phyloP scores from a whole-genome alignment of 2,888 invertebrate genomes.

The Pinctada fucata region DNA sequence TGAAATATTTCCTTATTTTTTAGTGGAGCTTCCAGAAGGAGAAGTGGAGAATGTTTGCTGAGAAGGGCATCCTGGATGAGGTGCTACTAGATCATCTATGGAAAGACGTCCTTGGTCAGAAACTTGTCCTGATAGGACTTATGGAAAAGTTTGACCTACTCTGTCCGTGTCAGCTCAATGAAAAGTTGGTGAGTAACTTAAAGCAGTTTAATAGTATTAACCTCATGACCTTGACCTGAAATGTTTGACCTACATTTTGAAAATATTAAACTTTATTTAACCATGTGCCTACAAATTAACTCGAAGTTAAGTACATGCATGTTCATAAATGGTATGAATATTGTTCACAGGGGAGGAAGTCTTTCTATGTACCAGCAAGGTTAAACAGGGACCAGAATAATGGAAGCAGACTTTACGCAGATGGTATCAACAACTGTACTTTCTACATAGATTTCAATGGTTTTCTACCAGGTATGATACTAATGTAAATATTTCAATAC shows the following conservation, averaged over 20 bases:
- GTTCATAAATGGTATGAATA: no score
- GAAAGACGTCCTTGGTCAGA: conserved; percentile 67
- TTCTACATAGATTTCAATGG: conserved; percentile 74
- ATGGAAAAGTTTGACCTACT: conserved; percentile 75
- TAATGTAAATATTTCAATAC: neutral
- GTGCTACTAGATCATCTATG: conserved; percentile 69
- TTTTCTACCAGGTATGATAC: conserved; percentile 71
- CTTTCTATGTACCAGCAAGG: conserved; percentile 70
- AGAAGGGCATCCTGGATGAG: conserved; percentile 71
- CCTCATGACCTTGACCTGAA: no score
- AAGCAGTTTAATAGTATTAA: no score
- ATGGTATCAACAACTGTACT: conserved; percentile 61
- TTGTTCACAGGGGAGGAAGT: conserved; percentile 30
- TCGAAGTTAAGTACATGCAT: no score
- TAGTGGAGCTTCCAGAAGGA: conserved; percentile 67
- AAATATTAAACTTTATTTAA: no score
- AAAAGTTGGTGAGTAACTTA: neutral
- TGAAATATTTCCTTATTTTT: no score
- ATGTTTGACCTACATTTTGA: no score
- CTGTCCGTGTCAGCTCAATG: conserved; percentile 55
- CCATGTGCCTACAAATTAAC: no score
- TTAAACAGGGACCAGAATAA: conserved; percentile 51
- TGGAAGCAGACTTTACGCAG: conserved; percentile 53
- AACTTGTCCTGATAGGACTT: conserved; percentile 68
- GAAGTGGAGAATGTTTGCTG: conserved; percentile 67